Conservation (phyloP, 23 tunicate species). For the Diplosoma virens region DNA sequence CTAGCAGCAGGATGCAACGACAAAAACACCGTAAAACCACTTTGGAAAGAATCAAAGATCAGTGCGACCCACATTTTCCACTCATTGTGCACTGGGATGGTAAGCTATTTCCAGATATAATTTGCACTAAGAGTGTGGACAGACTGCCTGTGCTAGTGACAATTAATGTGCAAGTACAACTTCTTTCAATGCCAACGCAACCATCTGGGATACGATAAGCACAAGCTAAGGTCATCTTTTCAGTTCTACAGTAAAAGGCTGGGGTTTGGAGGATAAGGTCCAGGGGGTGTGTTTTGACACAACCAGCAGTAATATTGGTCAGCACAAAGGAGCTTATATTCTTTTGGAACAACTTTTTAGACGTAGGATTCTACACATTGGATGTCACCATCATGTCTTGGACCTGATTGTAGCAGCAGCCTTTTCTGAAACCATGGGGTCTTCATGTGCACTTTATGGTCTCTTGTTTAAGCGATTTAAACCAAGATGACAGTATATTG, state of each 20-base stretch:
- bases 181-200: no score
- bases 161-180: no score
- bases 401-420: no score
- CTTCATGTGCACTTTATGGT: constrained; percentile 5
- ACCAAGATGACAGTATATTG: constrained; percentile 2
- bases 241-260: not conserved
- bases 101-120: not conserved
- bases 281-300: constrained; percentile 12
- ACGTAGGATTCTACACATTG: constrained; percentile 1
- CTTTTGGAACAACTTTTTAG: constrained; percentile 11
- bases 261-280: constrained; percentile 14
- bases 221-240: constrained; percentile 15
- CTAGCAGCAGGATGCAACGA: not conserved
- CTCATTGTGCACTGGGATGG: constrained; percentile 10
- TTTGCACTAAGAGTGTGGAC: constrained; percentile 7
- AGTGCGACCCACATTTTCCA: not conserved
- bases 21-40: constrained; percentile 8
- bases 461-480: constrained; percentile 16
- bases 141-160: constrained; percentile 27
- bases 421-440: constrained; percentile 1
- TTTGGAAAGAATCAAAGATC: no score
- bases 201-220: constrained; percentile 9
- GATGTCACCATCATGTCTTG: no score
- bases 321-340: constrained; percentile 12
- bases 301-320: constrained; percentile 14